These are phyloP conservation scores for Phyllotreta striolata DNA, from an alignment of 2,888 invertebrate species.

Conservation along the genomic window DNA sequence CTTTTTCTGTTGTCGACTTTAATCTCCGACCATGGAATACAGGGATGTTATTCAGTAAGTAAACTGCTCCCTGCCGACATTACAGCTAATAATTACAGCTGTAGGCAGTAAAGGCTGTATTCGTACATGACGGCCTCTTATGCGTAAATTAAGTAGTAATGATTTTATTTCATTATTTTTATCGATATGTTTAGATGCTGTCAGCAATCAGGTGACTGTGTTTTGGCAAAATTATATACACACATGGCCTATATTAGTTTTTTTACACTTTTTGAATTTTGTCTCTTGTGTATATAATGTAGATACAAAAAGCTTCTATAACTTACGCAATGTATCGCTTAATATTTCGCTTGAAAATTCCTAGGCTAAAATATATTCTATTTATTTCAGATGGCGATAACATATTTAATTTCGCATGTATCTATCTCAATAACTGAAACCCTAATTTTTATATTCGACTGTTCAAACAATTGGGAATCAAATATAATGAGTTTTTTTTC, in stretches of 20 bases:
- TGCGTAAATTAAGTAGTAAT: slow-evolving; percentile 12
- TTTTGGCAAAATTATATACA: slow-evolving; percentile 43
- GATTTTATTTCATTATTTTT: slow-evolving; percentile 3
- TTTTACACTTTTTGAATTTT: slow-evolving; percentile 29
- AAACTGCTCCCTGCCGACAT: slow-evolving; percentile 51
- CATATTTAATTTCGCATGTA: too few species aligned
- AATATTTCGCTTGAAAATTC: slow-evolving; percentile 31
- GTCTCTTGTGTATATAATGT: slow-evolving; percentile 26
- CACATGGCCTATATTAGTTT: slow-evolving; percentile 34
- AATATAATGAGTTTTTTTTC: slow-evolving; percentile 23
- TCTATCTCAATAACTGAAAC: too few species aligned
- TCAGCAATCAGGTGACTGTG: slow-evolving; percentile 44
- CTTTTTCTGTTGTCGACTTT: slow-evolving; percentile 70
- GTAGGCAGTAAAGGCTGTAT: slow-evolving; percentile 32
- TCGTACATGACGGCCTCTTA: slow-evolving; percentile 17
- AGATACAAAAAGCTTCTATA: slow-evolving; percentile 21
- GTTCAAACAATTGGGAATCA: neutral
- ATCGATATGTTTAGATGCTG: slow-evolving; percentile 31
- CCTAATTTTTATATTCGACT: too few species aligned
- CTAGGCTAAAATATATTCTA: slow-evolving; percentile 27
- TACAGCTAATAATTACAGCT: slow-evolving; percentile 34
- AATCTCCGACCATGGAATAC: slow-evolving; percentile 65
- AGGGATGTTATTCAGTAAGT: slow-evolving; percentile 82
- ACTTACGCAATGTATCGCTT: slow-evolving; percentile 22
- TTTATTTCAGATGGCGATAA: too few species aligned